A percentile compares a stretch with the other conserved stretches of the same genome.
These are phyloP conservation scores for Chorisops tibialis DNA, from an alignment of 2,888 invertebrate genomes.

Conservation along the genomic window DNA sequence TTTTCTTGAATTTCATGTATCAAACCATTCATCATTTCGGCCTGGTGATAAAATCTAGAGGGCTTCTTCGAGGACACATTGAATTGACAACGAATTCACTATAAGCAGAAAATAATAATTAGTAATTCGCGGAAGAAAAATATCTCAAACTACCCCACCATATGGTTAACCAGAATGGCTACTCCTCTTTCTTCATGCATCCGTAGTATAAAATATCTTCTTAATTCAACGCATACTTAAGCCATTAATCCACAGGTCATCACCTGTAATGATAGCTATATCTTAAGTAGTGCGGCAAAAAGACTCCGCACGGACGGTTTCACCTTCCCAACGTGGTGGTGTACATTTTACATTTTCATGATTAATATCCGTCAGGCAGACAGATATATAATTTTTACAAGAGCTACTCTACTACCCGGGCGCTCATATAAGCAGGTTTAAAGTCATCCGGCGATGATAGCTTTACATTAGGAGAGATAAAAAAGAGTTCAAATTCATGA, in stretches of 20 bases:
- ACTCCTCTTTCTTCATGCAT: no score
- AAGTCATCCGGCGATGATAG: slow-evolving; percentile 8
- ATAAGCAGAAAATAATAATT: no score
- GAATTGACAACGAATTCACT: no score
- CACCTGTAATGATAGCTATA: slow-evolving; percentile 18
- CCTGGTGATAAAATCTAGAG: no score
- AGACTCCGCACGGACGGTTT: neutral
- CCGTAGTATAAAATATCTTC: no score
- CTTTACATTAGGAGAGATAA: slow-evolving; percentile 2
- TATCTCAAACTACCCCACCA: no score
- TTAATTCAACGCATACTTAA: no score
- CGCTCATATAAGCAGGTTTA: neutral
- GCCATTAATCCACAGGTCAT: slow-evolving; percentile 15
- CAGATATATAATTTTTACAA: slow-evolving; percentile 18
- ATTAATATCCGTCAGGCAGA: slow-evolving; percentile 14
- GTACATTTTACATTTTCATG: neutral
- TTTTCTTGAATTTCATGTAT: no score
- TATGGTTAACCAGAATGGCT: no score
- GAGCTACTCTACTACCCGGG: neutral
- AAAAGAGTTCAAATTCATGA: slow-evolving; percentile 3
- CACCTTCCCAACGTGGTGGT: neutral
- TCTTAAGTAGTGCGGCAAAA: slow-evolving; percentile 4
- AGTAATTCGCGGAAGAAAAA: no score
- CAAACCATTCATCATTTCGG: no score
- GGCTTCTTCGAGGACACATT: no score